Base-by-base conservation (phyloP, 1,140 invertebrate genomes). In the Procambarus virginalis region DNA sequence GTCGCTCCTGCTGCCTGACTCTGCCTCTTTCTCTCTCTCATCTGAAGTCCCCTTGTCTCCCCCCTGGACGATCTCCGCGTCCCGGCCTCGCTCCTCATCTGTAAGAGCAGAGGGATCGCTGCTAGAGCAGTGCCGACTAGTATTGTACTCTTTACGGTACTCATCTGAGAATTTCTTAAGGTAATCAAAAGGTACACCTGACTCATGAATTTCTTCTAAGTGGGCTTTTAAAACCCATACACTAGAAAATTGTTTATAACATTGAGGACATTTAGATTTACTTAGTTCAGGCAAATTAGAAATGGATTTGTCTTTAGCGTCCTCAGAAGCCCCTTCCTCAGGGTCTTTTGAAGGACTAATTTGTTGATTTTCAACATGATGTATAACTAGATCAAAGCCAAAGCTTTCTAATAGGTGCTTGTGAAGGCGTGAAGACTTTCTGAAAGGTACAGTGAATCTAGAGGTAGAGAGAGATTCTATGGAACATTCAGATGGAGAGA, bases 221-320 rank as follows among this genome's bases (percentile, higher is more conserved):
- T 99, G 98, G 92, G 97, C 97, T 94, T 99, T 99, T 93, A 99
- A 95, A 89, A 99, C 97, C 96, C 98, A 99, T 88, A 98, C 97
- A 95, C 97, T 98, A 92, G 97, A 98, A 94, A 99, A 99, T 93
- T 97, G 97, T 94, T 98, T 98, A 92, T 96, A 96, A 94, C 98
- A 99, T 93, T 97, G 96, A 93, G 96, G 96, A 94, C 98, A 99
- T n/a, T 95, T 95, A 87, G 95, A 97, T 94, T 96, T 97, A 92
- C 95, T 96, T 20, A 96, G 93, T 94, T 95, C 96, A 94, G 93
- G 96, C 83, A 96, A 93, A 60, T 88, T 55, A 88, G 91, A 93
- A 93, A 14, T 91, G 22, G 81, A 46, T 89, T 82, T 85, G 81
- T 85, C 64, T 79, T 91, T 83, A 77, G 55, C 45, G 80, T 91